Conservation (phyloP, 2,888 invertebrate genomes). For the Chromoteleia sp. region DNA sequence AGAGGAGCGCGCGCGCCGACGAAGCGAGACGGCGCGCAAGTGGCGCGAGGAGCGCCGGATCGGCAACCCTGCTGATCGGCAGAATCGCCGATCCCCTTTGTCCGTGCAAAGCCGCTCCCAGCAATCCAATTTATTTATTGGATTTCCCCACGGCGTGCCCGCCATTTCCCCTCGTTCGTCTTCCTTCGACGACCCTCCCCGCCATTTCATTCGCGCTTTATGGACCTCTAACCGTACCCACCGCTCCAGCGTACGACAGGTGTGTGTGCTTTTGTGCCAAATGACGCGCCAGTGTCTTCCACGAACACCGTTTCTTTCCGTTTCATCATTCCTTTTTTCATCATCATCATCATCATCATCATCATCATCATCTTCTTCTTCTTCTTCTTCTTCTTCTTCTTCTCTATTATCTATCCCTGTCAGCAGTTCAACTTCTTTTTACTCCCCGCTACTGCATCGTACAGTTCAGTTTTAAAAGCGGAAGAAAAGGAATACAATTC, state of each 20-base stretch:
- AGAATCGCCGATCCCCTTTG: conserved; percentile 84
- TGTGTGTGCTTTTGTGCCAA: conserved; percentile 54
- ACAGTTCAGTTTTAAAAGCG: too few relatives aligned
- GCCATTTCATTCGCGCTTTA: conserved; percentile 53
- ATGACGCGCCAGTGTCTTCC: conserved; percentile 19
- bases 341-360: too few relatives aligned
- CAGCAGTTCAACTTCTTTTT: too few relatives aligned
- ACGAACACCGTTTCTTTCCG: conserved; percentile 28
- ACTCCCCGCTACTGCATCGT: too few relatives aligned
- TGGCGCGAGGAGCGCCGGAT: conserved; percentile 44
- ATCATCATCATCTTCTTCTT: too few relatives aligned
- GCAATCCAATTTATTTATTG: conserved; percentile 85
- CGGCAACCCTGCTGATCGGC: conserved; percentile 77
- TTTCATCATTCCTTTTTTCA: too few relatives aligned
- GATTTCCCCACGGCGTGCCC: conserved; percentile 78
- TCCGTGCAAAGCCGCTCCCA: conserved; percentile 81
- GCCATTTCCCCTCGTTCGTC: conserved; percentile 55
- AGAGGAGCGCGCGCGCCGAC: conserved; percentile 50
- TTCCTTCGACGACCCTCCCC: conserved; percentile 48
- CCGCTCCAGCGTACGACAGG: conserved; percentile 42
- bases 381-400: too few relatives aligned
- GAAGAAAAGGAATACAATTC: too few relatives aligned
- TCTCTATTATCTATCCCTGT: too few relatives aligned
- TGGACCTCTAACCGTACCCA: conserved; percentile 34
- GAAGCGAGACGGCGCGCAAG: conserved; percentile 45